phyloP scores from a whole-genome alignment of 1,140 invertebrate species.

The Drosophila aff. region DNA sequence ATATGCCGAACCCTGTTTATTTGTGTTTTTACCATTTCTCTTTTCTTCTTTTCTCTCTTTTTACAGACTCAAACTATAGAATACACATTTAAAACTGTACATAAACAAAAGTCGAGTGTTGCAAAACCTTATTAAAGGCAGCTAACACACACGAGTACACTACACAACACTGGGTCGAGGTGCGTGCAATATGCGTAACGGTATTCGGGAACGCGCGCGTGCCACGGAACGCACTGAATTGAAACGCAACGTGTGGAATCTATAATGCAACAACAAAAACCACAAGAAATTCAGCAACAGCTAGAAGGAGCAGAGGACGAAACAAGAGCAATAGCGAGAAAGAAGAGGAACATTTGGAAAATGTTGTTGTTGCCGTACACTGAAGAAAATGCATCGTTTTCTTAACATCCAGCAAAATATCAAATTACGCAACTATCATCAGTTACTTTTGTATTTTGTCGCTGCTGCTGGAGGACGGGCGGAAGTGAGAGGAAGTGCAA shows the following conservation, averaged over 20 bases:
- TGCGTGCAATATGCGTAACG: slow-evolving; percentile 63
- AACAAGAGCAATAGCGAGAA: slow-evolving; percentile 24
- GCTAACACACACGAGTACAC: slow-evolving; percentile 13
- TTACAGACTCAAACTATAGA: slow-evolving; percentile 66
- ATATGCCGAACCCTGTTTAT: slow-evolving; percentile 55
- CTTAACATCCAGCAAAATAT: slow-evolving; percentile 84
- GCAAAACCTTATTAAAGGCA: slow-evolving; percentile 11
- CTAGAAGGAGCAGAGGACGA: slow-evolving; percentile 4
- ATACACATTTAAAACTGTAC: slow-evolving; percentile 21
- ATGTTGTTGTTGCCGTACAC: slow-evolving; percentile 74
- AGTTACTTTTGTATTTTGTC: slow-evolving; percentile 84
- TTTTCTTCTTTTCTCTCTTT: slow-evolving; percentile 56
- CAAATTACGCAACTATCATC: slow-evolving; percentile 84
- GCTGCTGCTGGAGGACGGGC: slow-evolving; percentile 71
- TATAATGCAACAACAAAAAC: slow-evolving; percentile 33
- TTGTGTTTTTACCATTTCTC: slow-evolving; percentile 76
- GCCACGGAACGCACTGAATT: slow-evolving; percentile 58
- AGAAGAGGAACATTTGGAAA: slow-evolving; percentile 25
- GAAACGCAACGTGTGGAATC: slow-evolving; percentile 54
- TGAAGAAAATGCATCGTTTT: slow-evolving; percentile 84
- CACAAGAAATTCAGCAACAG: slow-evolving; percentile 13
- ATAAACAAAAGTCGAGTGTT: slow-evolving; percentile 21
- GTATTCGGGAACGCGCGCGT: slow-evolving; percentile 46
- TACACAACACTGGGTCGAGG: slow-evolving; percentile 56
- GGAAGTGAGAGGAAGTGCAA: slow-evolving; percentile 46